Evolutionary conservation across 2,888 invertebrate genomes (phyloP).

Genomic region (Halictus ligatus): DNA sequence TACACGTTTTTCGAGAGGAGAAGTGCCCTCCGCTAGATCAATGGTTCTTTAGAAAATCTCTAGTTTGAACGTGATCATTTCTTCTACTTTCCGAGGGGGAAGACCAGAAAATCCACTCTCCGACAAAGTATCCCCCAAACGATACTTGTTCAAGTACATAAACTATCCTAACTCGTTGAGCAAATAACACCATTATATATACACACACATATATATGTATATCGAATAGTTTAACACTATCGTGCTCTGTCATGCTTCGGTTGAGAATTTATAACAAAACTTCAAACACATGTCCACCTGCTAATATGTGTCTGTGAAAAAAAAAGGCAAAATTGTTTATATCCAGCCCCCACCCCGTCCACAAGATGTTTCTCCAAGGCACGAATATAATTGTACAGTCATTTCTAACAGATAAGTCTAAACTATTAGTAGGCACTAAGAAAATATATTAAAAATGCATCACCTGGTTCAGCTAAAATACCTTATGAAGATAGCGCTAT

Average conservation of each 20-base stretch:
- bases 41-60: slow-evolving; percentile 22
- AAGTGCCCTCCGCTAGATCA: slow-evolving; percentile 1
- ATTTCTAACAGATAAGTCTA: slow-evolving; percentile 10
- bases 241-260: slow-evolving; percentile 33
- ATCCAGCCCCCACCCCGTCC: neutral
- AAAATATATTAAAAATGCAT: slow-evolving; percentile 24
- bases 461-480: slow-evolving; percentile 36
- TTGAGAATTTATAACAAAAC: slow-evolving; percentile 10
- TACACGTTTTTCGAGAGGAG: slow-evolving; percentile 33
- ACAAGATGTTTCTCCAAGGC: neutral
- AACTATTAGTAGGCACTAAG: slow-evolving; percentile 19
- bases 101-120: slow-evolving; percentile 21
- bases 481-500: slow-evolving; percentile 29
- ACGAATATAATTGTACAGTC: neutral
- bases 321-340: slow-evolving; percentile 40
- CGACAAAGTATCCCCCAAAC: slow-evolving; percentile 3
- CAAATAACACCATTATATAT: slow-evolving; percentile 13
- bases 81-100: slow-evolving; percentile 40
- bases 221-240: slow-evolving; percentile 17
- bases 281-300: slow-evolving; percentile 8
- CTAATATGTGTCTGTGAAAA: slow-evolving; percentile 52
- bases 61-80: slow-evolving; percentile 6
- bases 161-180: slow-evolving; percentile 26
- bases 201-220: neutral
- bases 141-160: slow-evolving; percentile 9